phyloP scores from a whole-genome alignment of 2,888 invertebrate genomes.

The Salpingus planirostris region DNA sequence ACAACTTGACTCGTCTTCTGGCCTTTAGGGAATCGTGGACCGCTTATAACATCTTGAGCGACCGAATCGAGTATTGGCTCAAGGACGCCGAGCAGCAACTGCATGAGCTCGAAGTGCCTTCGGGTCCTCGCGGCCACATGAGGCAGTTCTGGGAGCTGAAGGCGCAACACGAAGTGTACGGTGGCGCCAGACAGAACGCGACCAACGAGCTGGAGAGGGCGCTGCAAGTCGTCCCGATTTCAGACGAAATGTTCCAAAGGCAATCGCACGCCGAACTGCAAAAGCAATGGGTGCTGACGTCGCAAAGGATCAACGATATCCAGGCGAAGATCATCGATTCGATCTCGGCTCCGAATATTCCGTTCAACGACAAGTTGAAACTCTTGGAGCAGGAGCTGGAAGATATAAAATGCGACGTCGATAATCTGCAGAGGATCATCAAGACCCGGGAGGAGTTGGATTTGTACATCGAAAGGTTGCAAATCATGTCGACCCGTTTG shows the following conservation, averaged over 20 bases:
- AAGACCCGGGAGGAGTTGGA: conserved; percentile 77
- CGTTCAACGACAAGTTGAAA: conserved; percentile 64
- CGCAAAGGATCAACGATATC: conserved; percentile 55
- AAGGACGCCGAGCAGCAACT: conserved; percentile 64
- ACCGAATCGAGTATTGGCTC: conserved; percentile 70
- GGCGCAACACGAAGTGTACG: conserved; percentile 78
- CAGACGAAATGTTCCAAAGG: conserved; percentile 74
- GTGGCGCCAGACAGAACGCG: conserved; percentile 65
- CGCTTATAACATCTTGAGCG: conserved; percentile 62
- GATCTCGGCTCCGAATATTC: conserved; percentile 63
- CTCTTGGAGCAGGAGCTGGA: conserved; percentile 68
- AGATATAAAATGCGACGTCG: conserved; percentile 61
- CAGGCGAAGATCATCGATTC: conserved; percentile 60
- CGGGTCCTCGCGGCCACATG: conserved; percentile 61
- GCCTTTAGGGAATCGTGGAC: conserved; percentile 73
- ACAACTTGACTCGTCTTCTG: conserved; percentile 59
- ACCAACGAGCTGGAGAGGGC: conserved; percentile 68
- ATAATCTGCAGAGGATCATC: conserved; percentile 66
- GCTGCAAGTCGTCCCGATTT: conserved; percentile 67
- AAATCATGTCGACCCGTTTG: conserved; percentile 66
- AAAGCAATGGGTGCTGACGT: conserved; percentile 63
- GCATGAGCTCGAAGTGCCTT: conserved; percentile 52
- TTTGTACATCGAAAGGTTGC: conserved; percentile 70
- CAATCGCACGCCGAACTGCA: conserved; percentile 71
- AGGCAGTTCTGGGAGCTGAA: conserved; percentile 83